Percentiles rank a stretch among this genome's conserved stretches.
Evolutionary conservation across 2,113 vertebrate genomes (phyloP).

Genomic region (Garra rufa): DNA sequence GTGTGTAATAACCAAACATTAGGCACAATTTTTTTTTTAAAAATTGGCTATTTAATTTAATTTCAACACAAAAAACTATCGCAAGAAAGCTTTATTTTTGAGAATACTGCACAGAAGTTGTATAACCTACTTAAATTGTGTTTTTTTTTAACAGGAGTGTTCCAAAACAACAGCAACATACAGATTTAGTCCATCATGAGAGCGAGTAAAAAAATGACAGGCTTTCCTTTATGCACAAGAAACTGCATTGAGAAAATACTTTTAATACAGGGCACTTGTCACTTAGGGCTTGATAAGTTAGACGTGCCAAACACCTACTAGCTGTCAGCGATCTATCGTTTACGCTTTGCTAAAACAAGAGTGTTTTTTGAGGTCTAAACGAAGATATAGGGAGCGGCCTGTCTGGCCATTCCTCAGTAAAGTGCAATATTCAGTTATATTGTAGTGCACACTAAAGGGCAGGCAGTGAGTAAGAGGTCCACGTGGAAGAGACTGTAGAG

Average conservation of each 20-base stretch:
- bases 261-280: background rate
- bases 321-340: background rate
- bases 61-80: background rate
- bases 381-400: constrained; percentile 12
- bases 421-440: constrained; percentile 46
- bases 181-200: background rate
- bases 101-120: background rate
- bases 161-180: background rate
- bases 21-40: background rate
- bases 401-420: constrained; percentile 30
- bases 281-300: background rate
- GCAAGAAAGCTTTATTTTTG: background rate
- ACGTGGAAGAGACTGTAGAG: constrained; percentile 49
- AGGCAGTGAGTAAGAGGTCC: constrained; percentile 30
- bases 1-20: background rate
- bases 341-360: background rate
- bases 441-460: constrained; percentile 40
- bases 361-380: constrained; percentile 4
- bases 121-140: background rate
- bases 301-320: background rate
- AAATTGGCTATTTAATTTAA: background rate
- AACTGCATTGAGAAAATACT: background rate
- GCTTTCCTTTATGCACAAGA: background rate
- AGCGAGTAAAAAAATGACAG: background rate
- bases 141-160: background rate